Conservation (phyloP, 2,888 invertebrate genomes). For the Zygogramma bicolorata region DNA sequence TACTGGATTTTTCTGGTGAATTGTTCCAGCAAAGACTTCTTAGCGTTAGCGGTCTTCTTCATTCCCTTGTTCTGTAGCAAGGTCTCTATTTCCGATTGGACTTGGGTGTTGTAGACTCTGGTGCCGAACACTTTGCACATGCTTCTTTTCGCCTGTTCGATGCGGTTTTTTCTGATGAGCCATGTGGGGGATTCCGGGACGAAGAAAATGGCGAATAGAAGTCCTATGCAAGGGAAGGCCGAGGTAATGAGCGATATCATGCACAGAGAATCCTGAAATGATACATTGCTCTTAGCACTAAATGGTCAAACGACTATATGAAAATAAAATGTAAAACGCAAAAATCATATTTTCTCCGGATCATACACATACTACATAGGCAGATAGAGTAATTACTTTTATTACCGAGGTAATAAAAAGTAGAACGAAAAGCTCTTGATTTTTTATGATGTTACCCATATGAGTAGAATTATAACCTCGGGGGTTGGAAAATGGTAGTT, state of each 20-base stretch:
- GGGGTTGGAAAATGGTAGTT: too few relatives aligned
- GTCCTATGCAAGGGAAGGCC: constrained; percentile 65
- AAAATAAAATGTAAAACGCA: too few relatives aligned
- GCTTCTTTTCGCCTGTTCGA: constrained; percentile 66
- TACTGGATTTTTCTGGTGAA: constrained; percentile 54
- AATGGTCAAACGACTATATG: too few relatives aligned
- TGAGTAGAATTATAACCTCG: too few relatives aligned
- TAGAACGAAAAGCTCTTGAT: too few relatives aligned
- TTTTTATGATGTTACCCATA: too few relatives aligned
- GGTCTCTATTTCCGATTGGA: constrained; percentile 57
- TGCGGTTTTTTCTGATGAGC: constrained; percentile 67
- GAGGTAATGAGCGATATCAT: constrained; percentile 65
- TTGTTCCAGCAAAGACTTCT: constrained; percentile 47
- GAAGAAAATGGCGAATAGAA: constrained; percentile 62
- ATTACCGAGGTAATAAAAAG: too few relatives aligned
- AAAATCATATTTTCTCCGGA: too few relatives aligned
- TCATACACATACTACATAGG: too few relatives aligned
- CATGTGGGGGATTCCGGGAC: constrained; percentile 72
- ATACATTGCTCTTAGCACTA: too few relatives aligned
- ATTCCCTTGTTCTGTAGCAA: constrained; percentile 51
- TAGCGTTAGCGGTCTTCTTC: constrained; percentile 35
- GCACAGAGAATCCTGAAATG: constrained; percentile 67
- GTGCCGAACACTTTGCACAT: constrained; percentile 66
- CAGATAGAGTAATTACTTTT: too few relatives aligned
- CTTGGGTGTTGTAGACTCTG: constrained; percentile 48